These are phyloP conservation scores for Phengaris alcon DNA, from an alignment of 2,888 invertebrate genomes.

Conservation along the genomic window DNA sequence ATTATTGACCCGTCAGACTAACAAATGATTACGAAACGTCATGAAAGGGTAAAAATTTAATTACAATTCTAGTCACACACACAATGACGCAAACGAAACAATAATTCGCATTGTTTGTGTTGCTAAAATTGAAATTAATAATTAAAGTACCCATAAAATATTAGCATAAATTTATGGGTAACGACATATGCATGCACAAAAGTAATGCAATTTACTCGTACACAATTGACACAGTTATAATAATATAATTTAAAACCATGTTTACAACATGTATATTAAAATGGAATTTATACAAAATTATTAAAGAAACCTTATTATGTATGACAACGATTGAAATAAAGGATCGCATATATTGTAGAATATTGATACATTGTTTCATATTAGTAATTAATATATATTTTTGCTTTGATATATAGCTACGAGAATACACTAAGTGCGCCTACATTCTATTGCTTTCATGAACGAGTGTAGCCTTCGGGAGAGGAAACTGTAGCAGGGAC, in stretches of 20 bases:
- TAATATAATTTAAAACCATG: conserved; percentile 28
- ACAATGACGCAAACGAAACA: not conserved
- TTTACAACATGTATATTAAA: conserved; percentile 26
- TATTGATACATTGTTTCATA: too few species aligned
- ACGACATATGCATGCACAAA: conserved; percentile 27
- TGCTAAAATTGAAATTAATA: conserved; percentile 23
- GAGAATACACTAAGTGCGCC: too few species aligned
- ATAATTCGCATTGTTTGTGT: not conserved
- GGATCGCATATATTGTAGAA: conserved; percentile 18
- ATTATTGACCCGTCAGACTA: too few species aligned
- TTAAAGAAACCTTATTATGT: conserved; percentile 15
- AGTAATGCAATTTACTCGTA: conserved; percentile 16
- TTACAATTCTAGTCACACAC: not conserved
- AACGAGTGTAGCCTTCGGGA: too few species aligned
- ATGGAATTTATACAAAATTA: conserved; percentile 28
- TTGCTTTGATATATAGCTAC: too few species aligned
- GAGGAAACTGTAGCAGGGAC: too few species aligned
- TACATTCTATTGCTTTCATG: too few species aligned
- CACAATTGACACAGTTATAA: conserved; percentile 24
- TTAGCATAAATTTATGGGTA: conserved; percentile 25
- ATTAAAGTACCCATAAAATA: conserved; percentile 13
- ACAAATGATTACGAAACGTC: not conserved
- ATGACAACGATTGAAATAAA: conserved; percentile 21
- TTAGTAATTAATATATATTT: too few species aligned
- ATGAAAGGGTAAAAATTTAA: not conserved